phyloP scores from a whole-genome alignment of 2,113 vertebrate genomes.

The Alectura lathami region DNA sequence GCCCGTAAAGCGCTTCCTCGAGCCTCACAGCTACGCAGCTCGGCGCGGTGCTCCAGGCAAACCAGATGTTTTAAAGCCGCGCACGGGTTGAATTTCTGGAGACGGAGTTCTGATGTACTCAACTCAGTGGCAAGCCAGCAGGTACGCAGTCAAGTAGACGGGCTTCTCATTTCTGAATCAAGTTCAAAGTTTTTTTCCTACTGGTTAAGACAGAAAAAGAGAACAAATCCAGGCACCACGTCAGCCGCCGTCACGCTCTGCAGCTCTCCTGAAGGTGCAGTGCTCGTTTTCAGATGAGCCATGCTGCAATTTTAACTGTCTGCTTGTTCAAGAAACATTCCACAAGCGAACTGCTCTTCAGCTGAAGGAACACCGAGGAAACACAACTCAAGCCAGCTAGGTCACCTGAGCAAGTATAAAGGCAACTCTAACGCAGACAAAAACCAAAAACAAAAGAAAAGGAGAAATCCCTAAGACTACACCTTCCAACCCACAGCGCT shows the following conservation, averaged over 20 bases:
- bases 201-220: not conserved
- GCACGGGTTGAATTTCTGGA: not conserved
- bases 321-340: not conserved
- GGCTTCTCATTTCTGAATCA: not conserved
- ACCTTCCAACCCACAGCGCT: not conserved
- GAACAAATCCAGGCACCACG: not conserved
- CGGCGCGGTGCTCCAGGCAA: not conserved
- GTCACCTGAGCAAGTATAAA: constrained; percentile 17
- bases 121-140: not conserved
- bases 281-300: rapidly evolving
- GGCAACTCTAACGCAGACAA: not conserved
- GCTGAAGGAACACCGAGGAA: not conserved
- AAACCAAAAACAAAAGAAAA: not conserved
- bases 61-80: not conserved
- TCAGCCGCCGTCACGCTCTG: not conserved
- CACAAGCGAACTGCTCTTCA: not conserved
- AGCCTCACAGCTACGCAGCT: not conserved
- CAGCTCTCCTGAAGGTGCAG: not conserved
- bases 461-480: not conserved
- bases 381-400: not conserved
- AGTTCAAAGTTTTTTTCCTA: not conserved
- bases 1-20: rapidly evolving
- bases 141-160: rapidly evolving
- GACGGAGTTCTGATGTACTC: not conserved
- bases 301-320: not conserved